Conservation (phyloP, 2,113 vertebrate genomes). For the Ginglymostoma cirratum region DNA sequence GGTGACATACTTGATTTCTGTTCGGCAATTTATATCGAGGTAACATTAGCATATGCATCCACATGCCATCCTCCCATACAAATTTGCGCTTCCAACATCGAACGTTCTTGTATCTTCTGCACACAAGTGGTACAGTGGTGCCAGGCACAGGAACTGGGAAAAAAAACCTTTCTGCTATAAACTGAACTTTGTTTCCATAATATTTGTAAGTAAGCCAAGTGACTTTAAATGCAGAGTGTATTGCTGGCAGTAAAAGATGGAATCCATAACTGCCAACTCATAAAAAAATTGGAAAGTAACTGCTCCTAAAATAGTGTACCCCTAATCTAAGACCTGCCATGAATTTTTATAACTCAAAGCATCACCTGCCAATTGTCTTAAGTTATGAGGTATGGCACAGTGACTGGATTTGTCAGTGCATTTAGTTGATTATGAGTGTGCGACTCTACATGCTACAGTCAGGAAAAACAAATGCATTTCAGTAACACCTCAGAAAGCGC, state of each 20-base stretch:
- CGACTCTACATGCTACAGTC: neutral
- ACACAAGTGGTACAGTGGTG: neutral
- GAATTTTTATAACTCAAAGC: neutral
- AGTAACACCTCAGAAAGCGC: neutral
- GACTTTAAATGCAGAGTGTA: neutral
- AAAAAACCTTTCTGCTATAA: neutral
- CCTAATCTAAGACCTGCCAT: neutral
- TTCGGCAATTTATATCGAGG: neutral
- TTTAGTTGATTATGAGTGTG: neutral
- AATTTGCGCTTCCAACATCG: neutral
- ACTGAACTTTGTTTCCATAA: neutral
- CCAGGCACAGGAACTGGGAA: neutral
- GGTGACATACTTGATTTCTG: neutral
- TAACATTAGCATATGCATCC: neutral
- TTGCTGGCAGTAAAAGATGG: neutral
- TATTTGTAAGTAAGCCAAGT: conserved; percentile 1
- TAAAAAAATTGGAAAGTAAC: neutral
- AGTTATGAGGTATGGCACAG: neutral
- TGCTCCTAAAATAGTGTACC: neutral
- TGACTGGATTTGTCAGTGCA: neutral
- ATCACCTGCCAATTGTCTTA: neutral
- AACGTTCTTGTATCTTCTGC: neutral
- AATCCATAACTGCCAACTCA: neutral
- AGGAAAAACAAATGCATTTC: neutral
- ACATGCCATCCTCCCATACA: neutral